Conservation (phyloP, 1,140 invertebrate genomes). For the Micrasema minimum region DNA sequence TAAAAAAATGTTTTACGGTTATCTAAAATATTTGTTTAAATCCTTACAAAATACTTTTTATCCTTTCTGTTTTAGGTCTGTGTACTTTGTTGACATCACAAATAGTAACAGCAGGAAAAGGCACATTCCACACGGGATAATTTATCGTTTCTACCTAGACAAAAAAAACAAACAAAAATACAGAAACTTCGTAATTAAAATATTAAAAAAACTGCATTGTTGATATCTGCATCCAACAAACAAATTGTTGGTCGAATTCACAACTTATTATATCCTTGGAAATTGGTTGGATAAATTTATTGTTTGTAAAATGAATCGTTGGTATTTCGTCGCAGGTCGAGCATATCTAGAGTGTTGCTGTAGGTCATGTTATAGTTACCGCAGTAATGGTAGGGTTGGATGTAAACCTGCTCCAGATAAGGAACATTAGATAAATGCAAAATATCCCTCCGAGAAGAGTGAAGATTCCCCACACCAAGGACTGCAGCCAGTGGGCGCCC, state of each 20-base stretch:
- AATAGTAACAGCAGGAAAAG: slow-evolving; percentile 52
- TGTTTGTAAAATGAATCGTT: no score
- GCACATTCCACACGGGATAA: slow-evolving; percentile 49
- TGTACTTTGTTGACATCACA: slow-evolving; percentile 51
- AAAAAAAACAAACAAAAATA: no score
- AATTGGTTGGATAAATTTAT: no score
- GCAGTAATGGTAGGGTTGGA: slow-evolving; percentile 51
- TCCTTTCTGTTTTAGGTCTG: slow-evolving; percentile 34
- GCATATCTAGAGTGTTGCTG: no score
- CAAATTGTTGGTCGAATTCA: no score
- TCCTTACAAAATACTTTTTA: slow-evolving; percentile 47
- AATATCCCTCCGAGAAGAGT: slow-evolving; percentile 38
- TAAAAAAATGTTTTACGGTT: no score
- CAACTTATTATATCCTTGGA: no score
- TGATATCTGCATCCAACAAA: no score
- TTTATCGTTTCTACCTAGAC: slow-evolving; percentile 52
- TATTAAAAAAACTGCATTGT: no score
- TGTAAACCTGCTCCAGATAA: slow-evolving; percentile 46
- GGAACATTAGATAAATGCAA: slow-evolving; percentile 45
- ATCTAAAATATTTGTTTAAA: no score
- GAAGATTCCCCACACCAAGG: slow-evolving; percentile 41
- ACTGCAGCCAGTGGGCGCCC: slow-evolving; percentile 47
- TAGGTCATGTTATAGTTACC: slow-evolving; percentile 16
- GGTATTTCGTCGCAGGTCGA: no score
- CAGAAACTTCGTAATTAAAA: no score